phyloP scores from a whole-genome alignment of 2,797 vertebrate genomes.

The Paedocypris micromegethes region DNA sequence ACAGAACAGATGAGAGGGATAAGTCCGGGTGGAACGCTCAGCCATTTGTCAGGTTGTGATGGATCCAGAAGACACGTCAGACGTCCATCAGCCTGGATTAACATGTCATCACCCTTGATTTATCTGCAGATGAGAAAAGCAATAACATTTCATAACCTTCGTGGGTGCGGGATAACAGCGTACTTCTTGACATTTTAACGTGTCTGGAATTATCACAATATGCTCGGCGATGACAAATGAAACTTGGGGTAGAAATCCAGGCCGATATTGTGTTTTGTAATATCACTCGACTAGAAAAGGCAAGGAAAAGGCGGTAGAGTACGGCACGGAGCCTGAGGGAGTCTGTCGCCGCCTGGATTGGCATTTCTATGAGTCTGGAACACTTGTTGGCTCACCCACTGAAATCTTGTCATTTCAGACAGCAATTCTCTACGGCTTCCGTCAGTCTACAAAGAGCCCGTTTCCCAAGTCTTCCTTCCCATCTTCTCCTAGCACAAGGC shows the following conservation, averaged over 20 bases:
- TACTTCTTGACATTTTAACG: conserved; percentile 21
- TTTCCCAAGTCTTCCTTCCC: not conserved
- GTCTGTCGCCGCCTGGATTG: conserved; percentile 14
- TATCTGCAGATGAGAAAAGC: conserved; percentile 39
- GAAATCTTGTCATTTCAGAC: conserved; percentile 29
- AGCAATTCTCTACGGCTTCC: conserved; percentile 16
- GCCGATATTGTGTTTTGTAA: not conserved
- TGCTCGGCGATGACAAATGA: conserved; percentile 21
- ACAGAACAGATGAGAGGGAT: conserved; percentile 10
- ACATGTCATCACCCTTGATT: conserved; percentile 40
- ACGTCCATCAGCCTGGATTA: conserved; percentile 30
- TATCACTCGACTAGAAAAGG: conserved; percentile 6
- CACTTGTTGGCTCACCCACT: conserved; percentile 6
- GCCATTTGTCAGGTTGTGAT: conserved; percentile 29
- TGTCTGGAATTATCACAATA: conserved; percentile 14
- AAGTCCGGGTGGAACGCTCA: conserved; percentile 20
- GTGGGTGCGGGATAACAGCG: conserved; percentile 18
- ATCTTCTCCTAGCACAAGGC: not conserved
- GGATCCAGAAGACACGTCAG: conserved; percentile 36
- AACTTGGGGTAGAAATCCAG: not conserved
- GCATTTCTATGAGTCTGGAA: conserved; percentile 16
- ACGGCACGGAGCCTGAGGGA: conserved; percentile 12
- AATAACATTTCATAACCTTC: conserved; percentile 39
- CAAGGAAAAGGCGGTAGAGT: too few species aligned
- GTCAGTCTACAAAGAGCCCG: conserved; percentile 5